Evolutionary conservation across 2,797 vertebrate genomes (phyloP), one percentile per base, ranked within the genome.

Genomic region (Squalus acanthias): DNA sequence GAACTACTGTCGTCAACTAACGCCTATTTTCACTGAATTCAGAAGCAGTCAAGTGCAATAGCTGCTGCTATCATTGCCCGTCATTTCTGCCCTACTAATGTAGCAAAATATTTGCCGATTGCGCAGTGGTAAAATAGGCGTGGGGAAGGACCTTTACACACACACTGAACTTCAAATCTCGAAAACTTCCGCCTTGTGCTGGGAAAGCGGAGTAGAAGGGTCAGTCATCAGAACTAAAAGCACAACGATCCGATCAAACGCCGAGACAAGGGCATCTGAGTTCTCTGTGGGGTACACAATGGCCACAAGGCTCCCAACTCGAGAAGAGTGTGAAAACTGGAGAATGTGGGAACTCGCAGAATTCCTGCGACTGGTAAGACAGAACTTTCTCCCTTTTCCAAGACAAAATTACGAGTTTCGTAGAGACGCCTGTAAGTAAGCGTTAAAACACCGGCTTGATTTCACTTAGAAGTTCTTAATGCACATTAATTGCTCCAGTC

Each of bases 251-350:
- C 22, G 69, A 15, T 72, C 46, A 70, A 70, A 95, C 2, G 20
- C 39, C 4, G 22, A 70, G 67, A 2, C 46, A 17, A 29, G 29
- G 29, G 33, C 33, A 10, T 9, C n/a, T 76, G 50, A 6, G 46
- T 6, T 15, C 39, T 70, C 46, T 50, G 39, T 33, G 20, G 39
- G 4, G n/a, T 97, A 89, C 63, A 96, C 63, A 96, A 97, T 98
- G 97, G 97, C 97, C 95, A 98, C 98, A 97, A 98, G 98, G 97
- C 97, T 98, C 96, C 98, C 98, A 29, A 97, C 98, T 97, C 98
- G 97, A 96, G 98, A 99, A 92, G 98, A 99, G 96, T 98, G 98
- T 96, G 98, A 98, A 96, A 97, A 96, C 20, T 99, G 98, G 98
- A 98, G 98, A 96, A 96, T 98, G 33, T 95, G 96, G 24, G 98